phyloP scores from a whole-genome alignment of 1,140 invertebrate genomes.

The Bombus vancouverensis region DNA sequence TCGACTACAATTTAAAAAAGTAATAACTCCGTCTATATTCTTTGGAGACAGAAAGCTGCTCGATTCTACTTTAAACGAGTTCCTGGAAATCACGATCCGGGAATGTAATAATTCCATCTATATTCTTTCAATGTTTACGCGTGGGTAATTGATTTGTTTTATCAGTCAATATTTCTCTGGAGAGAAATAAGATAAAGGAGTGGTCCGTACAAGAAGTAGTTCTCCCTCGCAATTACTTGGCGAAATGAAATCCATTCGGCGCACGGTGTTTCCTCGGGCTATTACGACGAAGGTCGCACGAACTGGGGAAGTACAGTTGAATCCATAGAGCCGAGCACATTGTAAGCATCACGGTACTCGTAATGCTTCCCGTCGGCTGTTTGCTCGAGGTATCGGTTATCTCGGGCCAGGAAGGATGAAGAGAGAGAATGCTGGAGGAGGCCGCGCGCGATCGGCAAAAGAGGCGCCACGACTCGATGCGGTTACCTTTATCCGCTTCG shows the following conservation, averaged over 20 bases:
- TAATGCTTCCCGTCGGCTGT: conserved; percentile 63
- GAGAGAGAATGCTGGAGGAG: not conserved
- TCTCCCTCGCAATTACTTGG: not conserved
- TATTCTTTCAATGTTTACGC: not conserved
- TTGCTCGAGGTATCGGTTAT: conserved; percentile 62
- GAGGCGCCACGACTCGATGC: conserved; percentile 56
- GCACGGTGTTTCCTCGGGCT: not conserved
- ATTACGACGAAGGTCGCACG: conserved; percentile 51
- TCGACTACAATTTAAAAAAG: too few species aligned
- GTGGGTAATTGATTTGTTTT: not conserved
- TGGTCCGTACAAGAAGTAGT: not conserved
- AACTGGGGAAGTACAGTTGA: conserved; percentile 45
- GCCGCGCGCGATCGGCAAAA: conserved; percentile 10
- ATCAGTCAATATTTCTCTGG: not conserved
- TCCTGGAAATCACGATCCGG: too few species aligned
- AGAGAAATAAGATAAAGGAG: not conserved
- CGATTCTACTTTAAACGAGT: too few species aligned
- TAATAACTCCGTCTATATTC: not conserved
- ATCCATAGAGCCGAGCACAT: conserved; percentile 51
- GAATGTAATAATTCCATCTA: not conserved
- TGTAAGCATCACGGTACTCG: conserved; percentile 62
- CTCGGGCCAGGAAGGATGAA: conserved; percentile 26
- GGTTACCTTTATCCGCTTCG: conserved; percentile 48
- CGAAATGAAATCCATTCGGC: not conserved
- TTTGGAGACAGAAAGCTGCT: too few species aligned